phyloP scores from a whole-genome alignment of 2,888 invertebrate genomes.

The Punctoribates punctum region DNA sequence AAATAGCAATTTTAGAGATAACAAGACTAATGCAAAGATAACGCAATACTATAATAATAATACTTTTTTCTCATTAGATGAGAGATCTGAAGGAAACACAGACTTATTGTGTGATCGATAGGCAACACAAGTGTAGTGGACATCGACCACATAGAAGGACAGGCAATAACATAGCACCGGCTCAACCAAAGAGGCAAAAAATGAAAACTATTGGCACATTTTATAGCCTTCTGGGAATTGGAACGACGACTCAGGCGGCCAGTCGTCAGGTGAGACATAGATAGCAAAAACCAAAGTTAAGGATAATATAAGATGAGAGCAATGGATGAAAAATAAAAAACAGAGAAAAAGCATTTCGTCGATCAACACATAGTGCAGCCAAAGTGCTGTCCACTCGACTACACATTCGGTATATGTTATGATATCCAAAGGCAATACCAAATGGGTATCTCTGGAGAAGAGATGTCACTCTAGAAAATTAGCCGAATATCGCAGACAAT shows the following conservation, averaged over 20 bases:
- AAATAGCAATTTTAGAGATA: slow-evolving; percentile 16
- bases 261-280: slow-evolving; percentile 17
- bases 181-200: background rate
- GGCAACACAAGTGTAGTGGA: slow-evolving; percentile 7
- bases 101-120: slow-evolving; percentile 18
- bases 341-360: slow-evolving; percentile 27
- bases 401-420: slow-evolving; percentile 12
- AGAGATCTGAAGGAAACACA: background rate
- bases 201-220: slow-evolving; percentile 31
- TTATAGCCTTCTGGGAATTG: slow-evolving; percentile 29
- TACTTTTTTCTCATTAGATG: slow-evolving; percentile 33
- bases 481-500: slow-evolving; percentile 21
- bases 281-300: slow-evolving; percentile 3
- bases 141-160: background rate
- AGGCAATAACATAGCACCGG: background rate
- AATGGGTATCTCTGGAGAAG: slow-evolving; percentile 30
- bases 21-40: slow-evolving; percentile 22
- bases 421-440: slow-evolving; percentile 15
- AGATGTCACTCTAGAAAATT: slow-evolving; percentile 35
- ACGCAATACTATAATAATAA: slow-evolving; percentile 14
- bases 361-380: background rate
- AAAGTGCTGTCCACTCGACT: slow-evolving; percentile 7
- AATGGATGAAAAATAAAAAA: background rate
- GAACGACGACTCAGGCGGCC: background rate
- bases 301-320: slow-evolving; percentile 17